phyloP scores from a whole-genome alignment of 2,113 vertebrate species.

The Jaculus jaculus region DNA sequence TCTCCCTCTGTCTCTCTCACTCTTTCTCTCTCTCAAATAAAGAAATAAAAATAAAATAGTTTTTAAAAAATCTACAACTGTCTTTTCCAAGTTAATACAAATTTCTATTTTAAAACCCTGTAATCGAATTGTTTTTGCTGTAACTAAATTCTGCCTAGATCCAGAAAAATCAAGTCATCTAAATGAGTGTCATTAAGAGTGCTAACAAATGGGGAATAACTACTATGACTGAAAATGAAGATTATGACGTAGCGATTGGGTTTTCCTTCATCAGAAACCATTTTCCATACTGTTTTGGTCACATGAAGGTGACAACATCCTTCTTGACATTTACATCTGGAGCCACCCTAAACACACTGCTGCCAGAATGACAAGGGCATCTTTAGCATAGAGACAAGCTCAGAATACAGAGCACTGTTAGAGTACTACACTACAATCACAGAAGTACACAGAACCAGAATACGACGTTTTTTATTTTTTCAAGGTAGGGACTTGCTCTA shows the following conservation, averaged over 20 bases:
- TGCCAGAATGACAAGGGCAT: not conserved
- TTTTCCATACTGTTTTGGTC: not conserved
- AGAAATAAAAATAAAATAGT: no score
- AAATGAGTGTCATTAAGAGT: not conserved
- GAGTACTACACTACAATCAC: not conserved
- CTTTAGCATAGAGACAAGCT: not conserved
- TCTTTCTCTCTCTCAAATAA: no score
- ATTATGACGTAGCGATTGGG: not conserved
- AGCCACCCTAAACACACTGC: not conserved
- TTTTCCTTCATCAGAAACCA: not conserved
- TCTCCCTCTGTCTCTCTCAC: no score
- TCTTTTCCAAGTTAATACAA: not conserved
- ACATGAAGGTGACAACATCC: not conserved
- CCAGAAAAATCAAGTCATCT: not conserved
- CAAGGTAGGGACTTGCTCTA: no score
- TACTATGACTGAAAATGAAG: not conserved
- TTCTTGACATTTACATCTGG: not conserved
- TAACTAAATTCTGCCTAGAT: not conserved
- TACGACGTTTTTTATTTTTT: no score
- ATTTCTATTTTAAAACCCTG: slow-evolving; percentile 38
- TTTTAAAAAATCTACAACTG: not conserved
- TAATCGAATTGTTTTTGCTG: not conserved
- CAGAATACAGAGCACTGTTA: not conserved
- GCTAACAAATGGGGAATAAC: slow-evolving; percentile 2
- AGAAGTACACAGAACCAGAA: not conserved